phyloP scores from a whole-genome alignment of 1,140 invertebrate genomes.

The Sesamia nonagrioides region DNA sequence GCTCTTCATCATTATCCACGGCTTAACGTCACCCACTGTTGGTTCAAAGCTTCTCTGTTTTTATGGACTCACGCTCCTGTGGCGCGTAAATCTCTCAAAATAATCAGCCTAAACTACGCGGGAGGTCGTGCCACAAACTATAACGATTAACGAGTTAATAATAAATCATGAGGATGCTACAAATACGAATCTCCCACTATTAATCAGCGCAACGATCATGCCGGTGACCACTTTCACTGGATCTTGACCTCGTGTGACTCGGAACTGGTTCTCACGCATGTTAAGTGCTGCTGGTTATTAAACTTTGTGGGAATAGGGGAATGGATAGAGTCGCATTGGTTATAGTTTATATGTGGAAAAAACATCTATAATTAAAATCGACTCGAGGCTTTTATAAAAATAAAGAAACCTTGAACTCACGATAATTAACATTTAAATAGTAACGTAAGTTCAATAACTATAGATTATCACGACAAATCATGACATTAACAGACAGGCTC shows the following conservation, averaged over 20 bases:
- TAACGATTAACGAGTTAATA: constrained; percentile 9
- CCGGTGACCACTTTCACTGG: constrained; percentile 36
- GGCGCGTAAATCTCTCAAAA: too few relatives aligned
- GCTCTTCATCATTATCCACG: too few relatives aligned
- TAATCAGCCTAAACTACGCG: too few relatives aligned
- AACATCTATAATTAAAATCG: background rate
- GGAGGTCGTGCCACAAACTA: background rate
- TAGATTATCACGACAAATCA: constrained; percentile 33
- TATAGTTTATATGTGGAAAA: background rate
- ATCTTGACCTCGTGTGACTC: constrained; percentile 42
- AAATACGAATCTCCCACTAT: constrained; percentile 11
- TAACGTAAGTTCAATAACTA: background rate
- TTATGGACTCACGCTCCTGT: too few relatives aligned
- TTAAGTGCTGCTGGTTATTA: constrained; percentile 11
- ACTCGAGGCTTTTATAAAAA: too few relatives aligned
- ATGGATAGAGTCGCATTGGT: background rate
- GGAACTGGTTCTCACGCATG: constrained; percentile 30
- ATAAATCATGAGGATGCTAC: background rate
- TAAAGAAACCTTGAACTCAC: background rate
- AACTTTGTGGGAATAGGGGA: background rate
- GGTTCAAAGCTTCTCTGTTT: too few relatives aligned
- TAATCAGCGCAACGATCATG: constrained; percentile 32
- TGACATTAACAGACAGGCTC: constrained; percentile 17
- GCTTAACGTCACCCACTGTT: too few relatives aligned
- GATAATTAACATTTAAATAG: constrained; percentile 1